Evolutionary conservation across 2,797 vertebrate species (phyloP), one percentile per base, ranked within the genome.

Genomic region (Neosilurus mollespiculum): DNA sequence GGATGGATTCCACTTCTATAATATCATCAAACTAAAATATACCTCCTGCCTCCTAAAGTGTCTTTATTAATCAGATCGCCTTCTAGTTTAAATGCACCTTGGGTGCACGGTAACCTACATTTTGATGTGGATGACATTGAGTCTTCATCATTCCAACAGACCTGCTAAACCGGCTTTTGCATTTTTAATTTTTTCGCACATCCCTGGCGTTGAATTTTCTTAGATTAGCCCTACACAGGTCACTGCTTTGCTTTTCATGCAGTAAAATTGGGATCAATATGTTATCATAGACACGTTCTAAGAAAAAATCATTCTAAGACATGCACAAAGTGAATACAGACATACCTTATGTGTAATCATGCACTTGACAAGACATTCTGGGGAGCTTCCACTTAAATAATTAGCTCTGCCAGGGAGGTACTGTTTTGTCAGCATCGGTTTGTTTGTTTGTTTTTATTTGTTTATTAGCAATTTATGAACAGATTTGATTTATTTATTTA

Each of bases 61-160:
- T 69, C 67, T 49, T 30, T 7, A 22, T 20, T 67, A 67, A 20
- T 67, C 34, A 43, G 34, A 69, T 69, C 18, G 4, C 11, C 43
- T 43, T 22, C 9, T 49, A 69, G 10, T 69, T 69, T 43, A 69
- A 43, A 71, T 71, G 69, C n/a, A 71, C 91, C 89, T 16, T 71
- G 22, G 49, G 49, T 53, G 12, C 22, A 51, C 20, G 22, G 22
- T 43, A 70, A 49, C 37, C 20, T 49, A 37, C 34, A 49, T 22
- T 70, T 49, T 49, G 22, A 49, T 22, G 1, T 49, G 37, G 10
- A 53, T 8, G n/a, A 53, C 22, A 24, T 11, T 15, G 70, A 54
- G 53, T 72, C 43, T 18, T 54, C 70, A 53, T 54, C 70, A 54
- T 54, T 54, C 70, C 15, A 54, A 54, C 26, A 54, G 53, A 24